Evolutionary conservation across 2,113 vertebrate species (phyloP).

Genomic region (Pachyramphus minor): DNA sequence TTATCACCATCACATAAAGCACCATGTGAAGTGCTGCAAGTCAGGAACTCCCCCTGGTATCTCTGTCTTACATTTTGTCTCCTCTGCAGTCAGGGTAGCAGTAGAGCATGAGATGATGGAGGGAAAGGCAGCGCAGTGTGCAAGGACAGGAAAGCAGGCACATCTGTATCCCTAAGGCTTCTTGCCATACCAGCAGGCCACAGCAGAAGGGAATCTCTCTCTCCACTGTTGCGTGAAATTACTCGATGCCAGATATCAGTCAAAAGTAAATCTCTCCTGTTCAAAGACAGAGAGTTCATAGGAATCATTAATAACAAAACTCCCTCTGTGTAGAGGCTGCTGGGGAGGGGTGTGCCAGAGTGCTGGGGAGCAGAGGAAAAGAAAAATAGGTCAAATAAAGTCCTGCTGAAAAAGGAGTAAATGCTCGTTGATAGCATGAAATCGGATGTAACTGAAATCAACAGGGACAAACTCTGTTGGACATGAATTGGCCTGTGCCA

Average conservation of each 20-base stretch:
- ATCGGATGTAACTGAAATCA: neutral
- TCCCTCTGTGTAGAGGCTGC: neutral
- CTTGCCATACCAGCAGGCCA: neutral
- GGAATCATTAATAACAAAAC: neutral
- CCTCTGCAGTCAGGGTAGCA: rapidly evolving
- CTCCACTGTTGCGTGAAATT: neutral
- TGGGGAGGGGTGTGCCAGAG: neutral
- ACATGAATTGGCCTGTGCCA: neutral
- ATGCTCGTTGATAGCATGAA: neutral
- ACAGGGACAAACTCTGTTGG: neutral
- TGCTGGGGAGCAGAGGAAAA: neutral
- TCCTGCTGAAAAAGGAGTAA: neutral
- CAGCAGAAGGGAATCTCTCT: neutral
- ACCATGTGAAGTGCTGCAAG: neutral
- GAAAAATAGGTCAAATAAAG: neutral
- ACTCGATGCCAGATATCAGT: neutral
- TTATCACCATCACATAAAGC: neutral
- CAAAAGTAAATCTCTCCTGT: neutral
- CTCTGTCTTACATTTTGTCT: neutral
- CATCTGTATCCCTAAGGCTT: neutral
- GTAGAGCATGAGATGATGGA: neutral
- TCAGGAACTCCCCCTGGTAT: neutral
- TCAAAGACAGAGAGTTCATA: neutral
- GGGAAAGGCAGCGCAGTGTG: neutral
- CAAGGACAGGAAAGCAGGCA: neutral